Conservation (phyloP, 2,888 invertebrate genomes). For the Teleogryllus oceanicus region DNA sequence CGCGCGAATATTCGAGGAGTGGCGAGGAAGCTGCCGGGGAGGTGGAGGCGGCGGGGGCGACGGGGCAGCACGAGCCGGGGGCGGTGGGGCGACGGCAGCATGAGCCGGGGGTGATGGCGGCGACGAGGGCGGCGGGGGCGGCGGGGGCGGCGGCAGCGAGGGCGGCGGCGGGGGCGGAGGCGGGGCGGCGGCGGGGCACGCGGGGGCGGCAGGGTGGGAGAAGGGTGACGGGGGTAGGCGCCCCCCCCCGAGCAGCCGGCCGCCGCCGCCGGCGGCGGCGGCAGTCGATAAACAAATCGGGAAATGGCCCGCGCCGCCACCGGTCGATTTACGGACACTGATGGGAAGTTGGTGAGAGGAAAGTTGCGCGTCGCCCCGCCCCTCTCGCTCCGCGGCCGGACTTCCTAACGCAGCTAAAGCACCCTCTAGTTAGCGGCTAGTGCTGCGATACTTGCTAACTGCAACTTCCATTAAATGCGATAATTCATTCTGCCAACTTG, state of each 20-base stretch:
- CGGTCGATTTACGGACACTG: neutral
- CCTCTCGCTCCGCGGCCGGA: neutral
- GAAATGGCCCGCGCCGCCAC: neutral
- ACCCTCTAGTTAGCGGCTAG: neutral
- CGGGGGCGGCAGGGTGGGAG: neutral
- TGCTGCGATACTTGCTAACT: too few relatives aligned
- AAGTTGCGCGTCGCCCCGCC: neutral
- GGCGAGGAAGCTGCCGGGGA: neutral
- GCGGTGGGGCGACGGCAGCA: too few relatives aligned
- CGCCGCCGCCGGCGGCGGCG: neutral
- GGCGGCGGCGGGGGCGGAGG: too few relatives aligned
- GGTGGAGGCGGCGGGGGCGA: neutral
- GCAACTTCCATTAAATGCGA: too few relatives aligned
- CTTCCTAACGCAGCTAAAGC: neutral
- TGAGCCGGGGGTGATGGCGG: too few relatives aligned
- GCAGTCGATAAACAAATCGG: neutral
- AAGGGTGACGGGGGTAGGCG: too few relatives aligned
- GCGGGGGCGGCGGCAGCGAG: too few relatives aligned
- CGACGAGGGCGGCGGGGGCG: too few relatives aligned
- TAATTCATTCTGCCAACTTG: too few relatives aligned
- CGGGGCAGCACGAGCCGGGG: too few relatives aligned
- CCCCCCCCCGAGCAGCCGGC: too few relatives aligned
- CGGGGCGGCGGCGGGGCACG: neutral
- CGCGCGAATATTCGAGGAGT: neutral
- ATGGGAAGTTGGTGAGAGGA: conserved; percentile 5